A percentile compares a stretch with the other conserved stretches of the same genome.
These are phyloP conservation scores for Diploptera punctata DNA, from an alignment of 2,888 invertebrate genomes.

Conservation along the genomic window DNA sequence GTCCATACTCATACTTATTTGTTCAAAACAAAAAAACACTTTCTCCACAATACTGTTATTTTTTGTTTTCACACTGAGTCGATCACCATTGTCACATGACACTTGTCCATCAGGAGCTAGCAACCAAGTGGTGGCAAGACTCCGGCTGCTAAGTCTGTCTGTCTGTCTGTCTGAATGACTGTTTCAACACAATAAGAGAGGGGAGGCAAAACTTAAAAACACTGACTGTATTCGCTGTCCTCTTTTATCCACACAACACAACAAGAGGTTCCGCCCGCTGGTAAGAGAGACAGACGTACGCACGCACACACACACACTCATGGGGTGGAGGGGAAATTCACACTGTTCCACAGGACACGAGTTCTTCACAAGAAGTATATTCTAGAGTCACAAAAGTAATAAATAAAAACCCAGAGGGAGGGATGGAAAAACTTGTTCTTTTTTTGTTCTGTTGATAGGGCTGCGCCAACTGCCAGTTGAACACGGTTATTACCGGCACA, in stretches of 20 bases:
- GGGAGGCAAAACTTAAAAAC: constrained; percentile 38
- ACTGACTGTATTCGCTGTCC: constrained; percentile 28
- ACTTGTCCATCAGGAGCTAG: constrained; percentile 17
- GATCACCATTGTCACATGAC: constrained; percentile 12
- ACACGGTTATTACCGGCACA: constrained; percentile 34
- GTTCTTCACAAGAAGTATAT: constrained; percentile 44
- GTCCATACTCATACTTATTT: constrained; percentile 56
- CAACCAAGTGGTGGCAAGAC: constrained; percentile 8
- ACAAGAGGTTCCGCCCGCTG: constrained; percentile 8
- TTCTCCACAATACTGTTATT: not conserved
- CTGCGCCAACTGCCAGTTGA: constrained; percentile 26
- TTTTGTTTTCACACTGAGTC: constrained; percentile 1
- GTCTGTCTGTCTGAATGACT: constrained; percentile 37
- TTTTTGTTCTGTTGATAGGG: constrained; percentile 20
- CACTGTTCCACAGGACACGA: constrained; percentile 15
- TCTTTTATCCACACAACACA: not conserved
- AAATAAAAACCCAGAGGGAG: constrained; percentile 66
- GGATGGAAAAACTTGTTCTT: constrained; percentile 1
- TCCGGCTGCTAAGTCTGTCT: constrained; percentile 5
- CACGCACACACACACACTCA: constrained; percentile 21
- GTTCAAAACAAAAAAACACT: constrained; percentile 9
- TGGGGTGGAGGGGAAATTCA: constrained; percentile 14
- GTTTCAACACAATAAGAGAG: constrained; percentile 36
- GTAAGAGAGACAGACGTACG: not conserved
- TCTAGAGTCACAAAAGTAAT: constrained; percentile 74